Conservation (phyloP, 2,113 vertebrate species). For the Taurulus bubalis region DNA sequence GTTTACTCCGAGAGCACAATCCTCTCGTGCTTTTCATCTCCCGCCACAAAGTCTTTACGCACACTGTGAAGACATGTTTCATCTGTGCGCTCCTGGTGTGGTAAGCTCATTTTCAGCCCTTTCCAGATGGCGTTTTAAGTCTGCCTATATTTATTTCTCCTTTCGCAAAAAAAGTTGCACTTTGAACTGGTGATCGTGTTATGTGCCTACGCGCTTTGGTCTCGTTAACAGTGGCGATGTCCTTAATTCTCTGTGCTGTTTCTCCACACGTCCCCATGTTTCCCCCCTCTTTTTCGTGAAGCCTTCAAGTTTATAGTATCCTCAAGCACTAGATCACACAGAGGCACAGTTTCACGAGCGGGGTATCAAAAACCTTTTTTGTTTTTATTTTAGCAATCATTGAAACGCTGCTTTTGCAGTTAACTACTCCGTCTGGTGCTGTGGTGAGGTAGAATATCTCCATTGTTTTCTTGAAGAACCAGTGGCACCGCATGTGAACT, state of each 20-base stretch:
- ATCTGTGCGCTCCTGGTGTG: slow-evolving; percentile 57
- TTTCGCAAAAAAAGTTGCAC: slow-evolving; percentile 27
- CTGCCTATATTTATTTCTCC: slow-evolving; percentile 31
- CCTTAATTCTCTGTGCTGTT: slow-evolving; percentile 10
- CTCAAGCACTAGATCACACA: slow-evolving; percentile 66
- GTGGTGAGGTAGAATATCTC: slow-evolving; percentile 18
- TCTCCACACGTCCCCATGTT: neutral
- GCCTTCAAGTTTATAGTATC: slow-evolving; percentile 29
- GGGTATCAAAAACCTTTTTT: slow-evolving; percentile 49
- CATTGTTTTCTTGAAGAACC: slow-evolving; percentile 38
- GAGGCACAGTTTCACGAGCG: slow-evolving; percentile 48
- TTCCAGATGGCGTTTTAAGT: slow-evolving; percentile 57
- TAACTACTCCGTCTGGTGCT: slow-evolving; percentile 15
- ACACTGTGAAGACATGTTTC: slow-evolving; percentile 64
- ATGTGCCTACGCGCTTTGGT: slow-evolving; percentile 38
- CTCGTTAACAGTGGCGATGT: slow-evolving; percentile 23
- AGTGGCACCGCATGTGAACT: slow-evolving; percentile 39
- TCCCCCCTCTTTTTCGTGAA: slow-evolving; percentile 33
- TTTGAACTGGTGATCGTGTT: slow-evolving; percentile 43
- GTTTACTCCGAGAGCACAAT: slow-evolving; percentile 42
- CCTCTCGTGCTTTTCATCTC: slow-evolving; percentile 65
- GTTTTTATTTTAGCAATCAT: slow-evolving; percentile 66
- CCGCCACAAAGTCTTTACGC: slow-evolving; percentile 55
- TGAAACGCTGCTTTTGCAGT: slow-evolving; percentile 33
- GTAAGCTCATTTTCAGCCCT: slow-evolving; percentile 57